Base-by-base conservation (phyloP, 2,888 invertebrate genomes). In the Agonum fuliginosum region DNA sequence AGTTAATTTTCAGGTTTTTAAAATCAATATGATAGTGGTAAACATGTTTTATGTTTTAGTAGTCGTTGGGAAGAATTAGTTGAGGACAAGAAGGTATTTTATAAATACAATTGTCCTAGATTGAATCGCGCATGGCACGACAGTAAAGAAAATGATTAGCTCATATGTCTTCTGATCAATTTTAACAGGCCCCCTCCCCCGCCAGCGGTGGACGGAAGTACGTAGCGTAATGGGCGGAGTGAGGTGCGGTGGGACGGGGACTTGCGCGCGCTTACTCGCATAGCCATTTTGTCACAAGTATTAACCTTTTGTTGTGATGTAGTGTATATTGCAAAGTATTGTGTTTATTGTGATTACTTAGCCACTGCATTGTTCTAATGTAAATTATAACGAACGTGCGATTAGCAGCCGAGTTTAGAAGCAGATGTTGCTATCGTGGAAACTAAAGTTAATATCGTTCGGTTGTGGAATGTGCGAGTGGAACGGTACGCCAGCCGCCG, bases 401-500 rank as follows among this genome's bases (percentile, higher is more conserved):
- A 86, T 86, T 88, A 84, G 88, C 88, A 88, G 87, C 85, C 85
- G 88, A n/a, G 34, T 41, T 37, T 83, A 87, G 88, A 86, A 88
- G 88, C 86, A 76, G 54, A 69, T 67, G 75, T 34, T 48, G 4
- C 22, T 51, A n/a, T n/a, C n/a, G n/a, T n/a, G n/a, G 24, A 34
- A 51, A 69, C 22, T 20, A 41, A 20, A 78, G 77, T 78, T 79
- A 79, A 69, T 79, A 80, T 78, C 73, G 71, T 79, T 79, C 79
- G 79, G 78, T 78, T 78, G 76, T 80, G 81, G 82, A 82, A 82
- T 82, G 82, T 82, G 79, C 78, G 74, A 78, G 65, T 79, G 79
- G 79, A 79, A 80, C 82, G 81, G 79, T 79, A 80, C 82, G 81
- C 80, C 79, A 81, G 82, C 84, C 84, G 84, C 84, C 84, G 84